These are phyloP conservation scores for Melanotaenia trifasciata DNA, from an alignment of 2,797 vertebrate species.

Conservation along the genomic window DNA sequence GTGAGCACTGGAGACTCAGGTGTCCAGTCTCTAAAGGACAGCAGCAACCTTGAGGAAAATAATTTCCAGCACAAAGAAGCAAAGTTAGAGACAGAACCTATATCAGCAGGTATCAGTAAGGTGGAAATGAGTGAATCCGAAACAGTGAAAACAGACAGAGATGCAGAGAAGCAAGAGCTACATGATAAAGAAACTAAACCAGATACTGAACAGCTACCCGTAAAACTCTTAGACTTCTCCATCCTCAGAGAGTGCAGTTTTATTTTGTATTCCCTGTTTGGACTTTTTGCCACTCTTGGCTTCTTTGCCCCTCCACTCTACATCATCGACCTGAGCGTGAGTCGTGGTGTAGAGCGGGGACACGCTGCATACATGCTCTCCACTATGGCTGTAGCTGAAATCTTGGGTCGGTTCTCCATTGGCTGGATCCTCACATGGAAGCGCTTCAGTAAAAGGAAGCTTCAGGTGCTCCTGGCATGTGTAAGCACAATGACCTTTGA, in stretches of 20 bases:
- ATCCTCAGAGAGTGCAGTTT: conserved; percentile 90
- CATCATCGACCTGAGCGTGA: conserved; percentile 91
- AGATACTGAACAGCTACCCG: conserved; percentile 28
- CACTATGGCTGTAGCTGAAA: conserved; percentile 91
- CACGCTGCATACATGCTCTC: conserved; percentile 89
- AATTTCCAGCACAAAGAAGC: conserved; percentile 51
- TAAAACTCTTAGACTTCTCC: conserved; percentile 88
- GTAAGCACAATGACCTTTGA: conserved; percentile 83
- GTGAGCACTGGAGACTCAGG: conserved; percentile 90
- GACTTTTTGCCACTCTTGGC: conserved; percentile 94
- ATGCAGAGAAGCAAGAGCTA: conserved; percentile 18
- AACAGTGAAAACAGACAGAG: conserved; percentile 11
- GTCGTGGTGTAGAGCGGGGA: conserved; percentile 85
- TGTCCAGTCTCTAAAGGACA: conserved; percentile 82
- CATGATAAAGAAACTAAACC: conserved; percentile 13
- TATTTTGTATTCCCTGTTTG: conserved; percentile 93
- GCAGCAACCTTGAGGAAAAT: conserved; percentile 36
- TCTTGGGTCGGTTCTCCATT: conserved; percentile 87
- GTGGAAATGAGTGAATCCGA: conserved; percentile 4
- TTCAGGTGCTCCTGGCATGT: conserved; percentile 90
- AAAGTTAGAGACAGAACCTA: conserved; percentile 48
- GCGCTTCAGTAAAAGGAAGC: conserved; percentile 82
- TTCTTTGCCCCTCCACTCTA: conserved; percentile 96
- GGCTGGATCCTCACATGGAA: conserved; percentile 88
- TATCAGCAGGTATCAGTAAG: conserved; percentile 30